Evolutionary conservation across 2,113 vertebrate genomes (phyloP), one percentile per base, ranked within the genome.

Genomic region (Sphyrna mokarran): DNA sequence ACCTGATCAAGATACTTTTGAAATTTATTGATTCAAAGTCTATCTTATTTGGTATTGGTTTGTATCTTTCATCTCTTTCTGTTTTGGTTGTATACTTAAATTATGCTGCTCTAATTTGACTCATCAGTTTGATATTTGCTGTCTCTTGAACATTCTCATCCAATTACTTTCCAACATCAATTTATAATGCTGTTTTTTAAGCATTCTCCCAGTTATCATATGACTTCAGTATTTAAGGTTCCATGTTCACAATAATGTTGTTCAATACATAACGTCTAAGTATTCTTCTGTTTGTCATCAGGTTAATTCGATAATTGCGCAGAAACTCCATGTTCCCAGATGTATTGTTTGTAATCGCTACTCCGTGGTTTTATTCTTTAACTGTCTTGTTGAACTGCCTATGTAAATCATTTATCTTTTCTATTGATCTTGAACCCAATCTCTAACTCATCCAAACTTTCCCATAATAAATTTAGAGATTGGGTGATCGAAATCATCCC

Each of bases 1-100:
- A 83, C 18, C 78, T 40, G n/a, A 14, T 7, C 5, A 20, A 83
- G 26, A n/a, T 83, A 43, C 61, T 96, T 95, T 13, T 96, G 96
- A 6, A 83, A 83, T 83, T 83, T 83, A 43, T 37, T 83, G 16
- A 22, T 83, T 83, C 40, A 14, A 43, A 83, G 37, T 40, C 37
- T 37, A 40, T 1, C 16, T 16, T 5, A 37, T 40, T 83, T 83
- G n/a, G 4, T 43, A 20, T 80, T 40, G 37, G 1, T 80, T 80
- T 80, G 1, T 37, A 4, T 37, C 13, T 37, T n/a, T n/a, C 29
- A 4, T 76, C 7, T 11, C 2, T 13, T 29, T 80, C 16, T 83
- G 37, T 83, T 22, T 11, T 6, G 16, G 16, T 83, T 83, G 16
- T 5, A 18, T 20, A 20, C 37, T 3, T 43, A 83, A 54, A 83